Percentiles rank a stretch among this genome's conserved stretches.
These are phyloP conservation scores for Microchirus variegatus DNA, from an alignment of 2,797 vertebrate genomes.

Conservation along the genomic window DNA sequence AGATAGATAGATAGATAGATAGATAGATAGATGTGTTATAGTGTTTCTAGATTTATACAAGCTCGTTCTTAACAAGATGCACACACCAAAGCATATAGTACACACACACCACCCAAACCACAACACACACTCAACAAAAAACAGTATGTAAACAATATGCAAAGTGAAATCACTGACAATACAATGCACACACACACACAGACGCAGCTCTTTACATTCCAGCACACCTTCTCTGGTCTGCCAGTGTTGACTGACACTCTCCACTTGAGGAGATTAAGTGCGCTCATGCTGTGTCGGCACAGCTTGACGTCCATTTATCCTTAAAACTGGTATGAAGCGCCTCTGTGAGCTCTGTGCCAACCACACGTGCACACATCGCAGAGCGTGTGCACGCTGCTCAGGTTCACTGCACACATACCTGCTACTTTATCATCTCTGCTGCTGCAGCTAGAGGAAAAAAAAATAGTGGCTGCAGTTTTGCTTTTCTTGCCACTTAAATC, in stretches of 20 bases:
- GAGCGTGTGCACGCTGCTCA: constrained; percentile 9
- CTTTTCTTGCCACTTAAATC: constrained; percentile 6
- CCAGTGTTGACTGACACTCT: constrained; percentile 72
- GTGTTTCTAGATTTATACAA: background rate
- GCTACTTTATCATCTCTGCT: constrained; percentile 6
- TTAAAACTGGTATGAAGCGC: constrained; percentile 65
- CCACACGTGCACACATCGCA: constrained; percentile 22
- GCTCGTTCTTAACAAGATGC: background rate
- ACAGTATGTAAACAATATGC: constrained; percentile 18
- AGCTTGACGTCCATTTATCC: constrained; percentile 70
- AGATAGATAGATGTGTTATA: too few species aligned
- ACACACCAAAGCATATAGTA: constrained; percentile 1
- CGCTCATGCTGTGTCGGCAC: constrained; percentile 68
- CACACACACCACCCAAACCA: constrained; percentile 7
- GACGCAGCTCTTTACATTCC: constrained; percentile 33
- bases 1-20: too few species aligned
- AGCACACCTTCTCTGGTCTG: constrained; percentile 60
- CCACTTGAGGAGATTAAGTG: constrained; percentile 70
- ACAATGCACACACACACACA: constrained; percentile 13
- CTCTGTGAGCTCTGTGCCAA: constrained; percentile 39
- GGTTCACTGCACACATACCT: constrained; percentile 25
- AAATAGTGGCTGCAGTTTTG: background rate
- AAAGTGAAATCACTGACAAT: constrained; percentile 1
- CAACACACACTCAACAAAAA: constrained; percentile 8
- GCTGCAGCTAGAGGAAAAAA: constrained; percentile 13